A percentile compares a stretch with the other conserved stretches of the same genome.
Conservation (phyloP, 2,888 invertebrate genomes). For the Chrysolina oricalcia region DNA sequence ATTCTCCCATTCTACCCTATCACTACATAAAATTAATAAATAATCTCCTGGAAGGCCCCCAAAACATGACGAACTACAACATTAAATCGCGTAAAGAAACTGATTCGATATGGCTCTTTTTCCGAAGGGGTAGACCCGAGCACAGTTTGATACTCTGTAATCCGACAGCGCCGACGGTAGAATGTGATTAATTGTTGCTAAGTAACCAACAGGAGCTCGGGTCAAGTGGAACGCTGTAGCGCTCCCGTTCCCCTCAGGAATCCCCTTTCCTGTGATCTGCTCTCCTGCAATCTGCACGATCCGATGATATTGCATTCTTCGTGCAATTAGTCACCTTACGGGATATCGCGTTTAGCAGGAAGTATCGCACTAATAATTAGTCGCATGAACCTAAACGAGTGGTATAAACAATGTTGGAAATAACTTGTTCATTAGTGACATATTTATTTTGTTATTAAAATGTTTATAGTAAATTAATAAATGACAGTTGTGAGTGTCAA, state of each 20-base stretch:
- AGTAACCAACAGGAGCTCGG: conserved; percentile 69
- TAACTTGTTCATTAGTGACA: not conserved
- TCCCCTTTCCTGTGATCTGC: conserved; percentile 1
- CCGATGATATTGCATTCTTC: conserved; percentile 51
- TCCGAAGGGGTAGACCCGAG: not conserved
- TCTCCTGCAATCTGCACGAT: conserved; percentile 27
- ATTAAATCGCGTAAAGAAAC: no score
- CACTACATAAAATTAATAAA: no score
- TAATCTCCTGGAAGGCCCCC: no score
- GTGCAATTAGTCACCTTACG: conserved; percentile 38
- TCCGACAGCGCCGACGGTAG: conserved; percentile 64
- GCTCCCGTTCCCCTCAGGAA: conserved; percentile 21
- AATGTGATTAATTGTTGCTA: conserved; percentile 72
- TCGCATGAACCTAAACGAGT: not conserved
- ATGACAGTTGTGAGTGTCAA: no score
- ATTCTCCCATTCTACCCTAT: no score
- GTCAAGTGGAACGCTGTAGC: conserved; percentile 67
- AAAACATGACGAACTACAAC: no score
- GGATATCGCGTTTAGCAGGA: conserved; percentile 23
- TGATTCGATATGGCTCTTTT: not conserved
- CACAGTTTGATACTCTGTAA: conserved; percentile 37
- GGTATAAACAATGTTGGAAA: not conserved
- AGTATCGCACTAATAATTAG: not conserved
- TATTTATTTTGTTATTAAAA: no score
- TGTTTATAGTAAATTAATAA: no score